Evolutionary conservation across 2,113 vertebrate species (phyloP).

Genomic region (Thalassarche chlororhynchos): DNA sequence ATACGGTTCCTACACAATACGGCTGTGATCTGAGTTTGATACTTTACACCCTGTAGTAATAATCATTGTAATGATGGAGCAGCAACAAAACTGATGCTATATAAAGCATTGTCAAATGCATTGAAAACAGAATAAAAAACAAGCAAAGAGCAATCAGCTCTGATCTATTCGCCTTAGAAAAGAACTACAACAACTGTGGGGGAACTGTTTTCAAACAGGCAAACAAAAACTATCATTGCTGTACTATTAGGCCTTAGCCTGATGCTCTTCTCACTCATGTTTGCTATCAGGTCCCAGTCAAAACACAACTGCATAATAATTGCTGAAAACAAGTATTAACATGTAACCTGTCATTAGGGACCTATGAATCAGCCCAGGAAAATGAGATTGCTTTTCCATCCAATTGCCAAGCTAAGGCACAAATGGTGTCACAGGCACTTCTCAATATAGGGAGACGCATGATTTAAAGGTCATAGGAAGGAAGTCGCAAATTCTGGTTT

Average conservation of each 20-base stretch:
- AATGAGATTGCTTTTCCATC: not conserved
- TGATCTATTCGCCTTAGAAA: not conserved
- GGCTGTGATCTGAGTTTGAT: not conserved
- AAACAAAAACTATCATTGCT: not conserved
- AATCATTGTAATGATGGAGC: not conserved
- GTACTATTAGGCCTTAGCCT: not conserved
- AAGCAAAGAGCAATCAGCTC: not conserved
- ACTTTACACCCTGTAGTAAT: not conserved
- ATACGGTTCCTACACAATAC: not conserved
- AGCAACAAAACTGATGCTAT: not conserved
- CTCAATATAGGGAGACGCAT: not conserved
- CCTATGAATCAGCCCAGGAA: not conserved
- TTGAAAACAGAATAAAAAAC: not conserved
- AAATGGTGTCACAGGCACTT: not conserved
- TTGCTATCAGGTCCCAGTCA: not conserved
- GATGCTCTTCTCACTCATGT: not conserved
- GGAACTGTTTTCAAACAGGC: not conserved
- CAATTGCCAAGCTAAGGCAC: not conserved
- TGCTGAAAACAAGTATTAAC: constrained; percentile 13
- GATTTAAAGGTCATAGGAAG: not conserved
- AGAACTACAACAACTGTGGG: not conserved
- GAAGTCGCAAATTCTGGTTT: not conserved
- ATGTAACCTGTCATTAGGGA: not conserved
- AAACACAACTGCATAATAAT: not conserved
- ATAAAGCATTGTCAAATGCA: not conserved